Evolutionary conservation across 2,797 vertebrate species (phyloP).

Genomic region (Coilia nasus): DNA sequence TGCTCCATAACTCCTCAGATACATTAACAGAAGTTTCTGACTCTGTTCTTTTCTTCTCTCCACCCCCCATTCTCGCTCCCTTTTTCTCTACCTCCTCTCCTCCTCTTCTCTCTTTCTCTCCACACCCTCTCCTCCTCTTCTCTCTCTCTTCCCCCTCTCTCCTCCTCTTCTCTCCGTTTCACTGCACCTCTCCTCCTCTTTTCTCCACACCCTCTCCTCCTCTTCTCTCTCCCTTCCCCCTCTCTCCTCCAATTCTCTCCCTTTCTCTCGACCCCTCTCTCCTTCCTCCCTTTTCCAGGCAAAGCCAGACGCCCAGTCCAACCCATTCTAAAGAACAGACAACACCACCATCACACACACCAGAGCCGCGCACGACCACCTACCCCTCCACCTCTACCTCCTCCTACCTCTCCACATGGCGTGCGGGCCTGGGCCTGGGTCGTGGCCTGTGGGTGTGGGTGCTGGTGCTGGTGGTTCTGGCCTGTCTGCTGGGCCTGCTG

Average conservation of each 20-base stretch:
- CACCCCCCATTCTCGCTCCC: no score
- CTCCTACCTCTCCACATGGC: background rate
- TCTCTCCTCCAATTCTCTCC: background rate
- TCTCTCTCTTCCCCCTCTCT: background rate
- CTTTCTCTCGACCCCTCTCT: background rate
- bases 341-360: background rate
- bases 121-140: no score
- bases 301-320: conserved; percentile 63
- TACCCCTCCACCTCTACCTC: background rate
- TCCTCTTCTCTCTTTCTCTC: no score
- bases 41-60: background rate
- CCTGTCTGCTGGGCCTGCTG: conserved; percentile 83
- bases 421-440: conserved; percentile 31
- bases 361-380: background rate
- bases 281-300: conserved; percentile 22
- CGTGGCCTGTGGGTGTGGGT: conserved; percentile 80
- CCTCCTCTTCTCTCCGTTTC: background rate
- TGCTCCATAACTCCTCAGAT: background rate
- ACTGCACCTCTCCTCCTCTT: conserved; percentile 5
- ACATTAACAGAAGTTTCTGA: background rate
- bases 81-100: no score
- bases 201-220: conserved; percentile 16
- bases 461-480: conserved; percentile 79
- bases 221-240: background rate
- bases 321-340: conserved; percentile 53